Evolutionary conservation across 2,113 vertebrate species (phyloP).

Genomic region (Myotis lucifugus): DNA sequence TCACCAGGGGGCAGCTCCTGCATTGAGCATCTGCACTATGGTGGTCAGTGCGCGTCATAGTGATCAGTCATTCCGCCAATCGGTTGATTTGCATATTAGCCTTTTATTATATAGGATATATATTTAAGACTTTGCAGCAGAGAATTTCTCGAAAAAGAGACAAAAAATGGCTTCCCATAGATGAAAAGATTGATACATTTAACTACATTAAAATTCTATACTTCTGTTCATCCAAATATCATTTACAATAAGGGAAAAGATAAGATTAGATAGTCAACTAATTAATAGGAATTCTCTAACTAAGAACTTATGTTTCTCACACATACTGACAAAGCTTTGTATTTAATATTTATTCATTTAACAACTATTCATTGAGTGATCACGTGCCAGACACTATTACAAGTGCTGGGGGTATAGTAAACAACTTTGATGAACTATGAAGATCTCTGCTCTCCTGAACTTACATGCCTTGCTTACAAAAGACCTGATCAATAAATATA

Average conservation of each 20-base stretch:
- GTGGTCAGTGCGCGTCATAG: too few relatives aligned
- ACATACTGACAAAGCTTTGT: neutral
- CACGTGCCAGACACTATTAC: neutral
- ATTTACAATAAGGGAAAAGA: slow-evolving; percentile 15
- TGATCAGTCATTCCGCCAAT: rapidly evolving
- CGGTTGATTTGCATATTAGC: too few relatives aligned
- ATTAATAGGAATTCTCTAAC: neutral
- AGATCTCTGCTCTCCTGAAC: neutral
- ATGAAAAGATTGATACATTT: neutral
- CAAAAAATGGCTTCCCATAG: neutral
- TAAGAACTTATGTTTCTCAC: neutral
- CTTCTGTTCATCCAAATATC: neutral
- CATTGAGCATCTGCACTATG: too few relatives aligned
- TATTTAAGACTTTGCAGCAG: neutral
- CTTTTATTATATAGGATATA: neutral
- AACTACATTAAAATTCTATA: neutral
- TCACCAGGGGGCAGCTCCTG: too few relatives aligned
- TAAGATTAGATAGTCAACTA: neutral
- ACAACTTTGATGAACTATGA: neutral
- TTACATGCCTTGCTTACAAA: neutral
- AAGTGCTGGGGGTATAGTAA: neutral
- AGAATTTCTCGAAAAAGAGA: neutral
- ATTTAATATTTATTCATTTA: neutral
- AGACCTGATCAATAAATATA: neutral
- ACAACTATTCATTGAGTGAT: neutral